Evolutionary conservation across 1,140 invertebrate genomes (phyloP).

Genomic region (Metopolophium dirhodum): DNA sequence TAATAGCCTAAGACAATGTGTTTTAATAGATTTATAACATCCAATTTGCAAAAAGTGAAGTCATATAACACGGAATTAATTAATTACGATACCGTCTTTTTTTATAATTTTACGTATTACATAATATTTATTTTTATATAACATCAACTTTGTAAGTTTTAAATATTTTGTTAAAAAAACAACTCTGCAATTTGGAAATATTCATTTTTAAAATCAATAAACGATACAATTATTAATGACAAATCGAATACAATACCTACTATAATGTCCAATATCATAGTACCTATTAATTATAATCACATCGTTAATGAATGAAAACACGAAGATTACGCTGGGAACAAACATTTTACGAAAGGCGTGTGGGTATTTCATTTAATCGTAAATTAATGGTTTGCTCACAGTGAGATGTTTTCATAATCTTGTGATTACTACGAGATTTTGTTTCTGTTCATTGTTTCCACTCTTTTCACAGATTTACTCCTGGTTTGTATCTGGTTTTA

Average conservation of each 20-base stretch:
- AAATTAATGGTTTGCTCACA: not conserved
- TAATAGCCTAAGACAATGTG: not conserved
- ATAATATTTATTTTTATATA: not conserved
- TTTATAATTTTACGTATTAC: not conserved
- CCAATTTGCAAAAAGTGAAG: not conserved
- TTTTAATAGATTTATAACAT: not conserved
- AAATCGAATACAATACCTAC: not conserved
- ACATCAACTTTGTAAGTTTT: not conserved
- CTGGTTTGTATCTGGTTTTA: not conserved
- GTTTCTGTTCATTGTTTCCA: not conserved
- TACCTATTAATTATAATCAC: not conserved
- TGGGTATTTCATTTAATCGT: not conserved
- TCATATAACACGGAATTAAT: no score
- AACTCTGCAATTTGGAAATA: not conserved
- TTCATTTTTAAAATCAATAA: not conserved
- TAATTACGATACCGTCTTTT: not conserved
- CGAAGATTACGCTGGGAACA: not conserved
- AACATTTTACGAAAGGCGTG: not conserved
- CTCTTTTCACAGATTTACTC: not conserved
- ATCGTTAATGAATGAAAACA: not conserved
- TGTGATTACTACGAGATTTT: not conserved
- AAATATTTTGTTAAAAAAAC: not conserved
- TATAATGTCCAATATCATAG: no score
- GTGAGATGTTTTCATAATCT: not conserved
- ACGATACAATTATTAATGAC: not conserved